Conservation (phyloP, 2,888 invertebrate species). For the Patella pellucida region DNA sequence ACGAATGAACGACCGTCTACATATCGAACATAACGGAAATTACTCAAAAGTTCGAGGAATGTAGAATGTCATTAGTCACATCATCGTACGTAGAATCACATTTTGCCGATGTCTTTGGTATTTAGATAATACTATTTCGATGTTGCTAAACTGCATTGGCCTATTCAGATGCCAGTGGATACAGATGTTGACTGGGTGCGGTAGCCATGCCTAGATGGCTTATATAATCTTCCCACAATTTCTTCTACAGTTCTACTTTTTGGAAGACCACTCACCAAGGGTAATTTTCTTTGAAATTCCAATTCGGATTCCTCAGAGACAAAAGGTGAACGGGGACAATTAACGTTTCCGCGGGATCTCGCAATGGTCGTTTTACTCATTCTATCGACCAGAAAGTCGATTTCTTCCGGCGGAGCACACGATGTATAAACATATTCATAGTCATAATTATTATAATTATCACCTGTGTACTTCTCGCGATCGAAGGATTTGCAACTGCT, state of each 20-base stretch:
- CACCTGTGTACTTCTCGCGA: slow-evolving; percentile 11
- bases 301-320: neutral
- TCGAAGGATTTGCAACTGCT: slow-evolving; percentile 31
- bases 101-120: too few relatives aligned
- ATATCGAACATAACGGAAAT: too few relatives aligned
- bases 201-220: neutral
- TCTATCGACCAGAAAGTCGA: slow-evolving; percentile 26
- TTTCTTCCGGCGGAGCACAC: slow-evolving; percentile 23
- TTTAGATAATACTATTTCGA: too few relatives aligned
- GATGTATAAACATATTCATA: slow-evolving; percentile 24
- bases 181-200: too few relatives aligned
- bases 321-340: slow-evolving; percentile 21
- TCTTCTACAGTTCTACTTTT: slow-evolving; percentile 29
- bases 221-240: slow-evolving; percentile 31
- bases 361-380: slow-evolving; percentile 30
- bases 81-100: too few relatives aligned
- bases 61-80: too few relatives aligned
- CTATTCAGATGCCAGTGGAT: too few relatives aligned
- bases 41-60: too few relatives aligned
- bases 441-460: slow-evolving; percentile 28
- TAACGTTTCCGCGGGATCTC: slow-evolving; percentile 13
- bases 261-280: slow-evolving; percentile 32
- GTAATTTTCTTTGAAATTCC: slow-evolving; percentile 7
- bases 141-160: too few relatives aligned
- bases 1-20: too few relatives aligned